A percentile compares a stretch with the other conserved stretches of the same genome.
Evolutionary conservation across 2,797 vertebrate genomes (phyloP).

Genomic region (Tokudaia muenninki): DNA sequence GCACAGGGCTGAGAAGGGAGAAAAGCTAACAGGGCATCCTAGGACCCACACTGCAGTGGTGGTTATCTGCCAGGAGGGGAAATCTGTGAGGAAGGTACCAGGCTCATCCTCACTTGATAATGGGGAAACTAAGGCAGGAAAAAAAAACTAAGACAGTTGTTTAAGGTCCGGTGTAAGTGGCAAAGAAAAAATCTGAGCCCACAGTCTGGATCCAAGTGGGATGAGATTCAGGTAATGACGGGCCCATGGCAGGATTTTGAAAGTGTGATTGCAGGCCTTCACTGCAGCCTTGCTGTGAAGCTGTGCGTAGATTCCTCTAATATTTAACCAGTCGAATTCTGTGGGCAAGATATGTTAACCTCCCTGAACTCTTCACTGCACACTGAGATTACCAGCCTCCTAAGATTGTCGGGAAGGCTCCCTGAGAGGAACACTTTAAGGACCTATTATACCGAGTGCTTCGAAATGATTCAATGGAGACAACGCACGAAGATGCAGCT

Average conservation of each 20-base stretch:
- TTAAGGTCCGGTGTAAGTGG: background rate
- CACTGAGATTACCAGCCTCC: background rate
- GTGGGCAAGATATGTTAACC: conserved; percentile 4
- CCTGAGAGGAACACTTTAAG: background rate
- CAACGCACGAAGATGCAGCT: background rate
- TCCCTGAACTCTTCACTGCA: background rate
- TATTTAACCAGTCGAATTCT: background rate
- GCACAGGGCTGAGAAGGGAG: background rate
- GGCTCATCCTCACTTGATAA: background rate
- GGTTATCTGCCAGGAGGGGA: background rate
- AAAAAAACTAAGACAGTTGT: background rate
- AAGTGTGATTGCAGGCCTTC: background rate
- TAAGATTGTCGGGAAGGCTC: background rate
- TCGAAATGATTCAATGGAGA: background rate
- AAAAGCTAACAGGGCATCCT: background rate
- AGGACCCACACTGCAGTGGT: rapidly evolving
- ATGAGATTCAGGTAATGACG: background rate
- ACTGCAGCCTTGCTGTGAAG: background rate
- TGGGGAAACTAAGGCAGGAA: background rate
- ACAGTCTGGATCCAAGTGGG: background rate
- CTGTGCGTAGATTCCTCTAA: background rate
- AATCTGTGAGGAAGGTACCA: background rate
- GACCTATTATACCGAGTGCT: background rate
- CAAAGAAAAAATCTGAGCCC: background rate
- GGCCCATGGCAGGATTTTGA: background rate